A percentile compares a stretch with the other conserved stretches of the same genome.
Conservation (phyloP, 1,140 invertebrate species). For the Drosophila ohnishii region DNA sequence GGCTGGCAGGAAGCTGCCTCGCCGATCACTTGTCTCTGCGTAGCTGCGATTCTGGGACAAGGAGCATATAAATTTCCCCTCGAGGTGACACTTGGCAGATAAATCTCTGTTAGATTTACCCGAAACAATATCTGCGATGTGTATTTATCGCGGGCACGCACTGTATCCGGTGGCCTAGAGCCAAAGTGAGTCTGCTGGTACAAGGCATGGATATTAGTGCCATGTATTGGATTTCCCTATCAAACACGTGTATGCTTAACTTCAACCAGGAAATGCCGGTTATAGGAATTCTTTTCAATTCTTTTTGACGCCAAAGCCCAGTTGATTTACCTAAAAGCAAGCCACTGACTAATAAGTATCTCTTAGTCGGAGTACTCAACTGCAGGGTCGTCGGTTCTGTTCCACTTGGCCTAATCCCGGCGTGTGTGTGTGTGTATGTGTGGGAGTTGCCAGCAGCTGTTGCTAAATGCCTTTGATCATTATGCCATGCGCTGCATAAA, state of each 20-base stretch:
- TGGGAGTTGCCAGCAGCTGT: conserved; percentile 56
- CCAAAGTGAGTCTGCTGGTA: not conserved
- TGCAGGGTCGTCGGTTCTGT: conserved; percentile 24
- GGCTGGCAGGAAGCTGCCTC: conserved; percentile 42
- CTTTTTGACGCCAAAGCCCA: not conserved
- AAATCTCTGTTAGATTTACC: conserved; percentile 71
- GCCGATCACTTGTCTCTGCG: conserved; percentile 58
- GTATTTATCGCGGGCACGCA: conserved; percentile 51
- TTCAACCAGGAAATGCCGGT: not conserved
- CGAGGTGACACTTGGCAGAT: conserved; percentile 74
- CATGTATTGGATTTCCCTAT: not conserved
- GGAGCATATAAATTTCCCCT: conserved; percentile 71
- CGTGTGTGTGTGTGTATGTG: conserved; percentile 1
- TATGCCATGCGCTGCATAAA: conserved; percentile 58
- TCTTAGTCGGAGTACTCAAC: conserved; percentile 9
- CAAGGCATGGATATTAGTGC: not conserved
- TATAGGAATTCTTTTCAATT: not conserved
- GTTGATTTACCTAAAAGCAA: not conserved
- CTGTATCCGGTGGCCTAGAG: conserved; percentile 34
- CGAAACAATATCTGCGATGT: conserved; percentile 67
- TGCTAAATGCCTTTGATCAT: conserved; percentile 68
- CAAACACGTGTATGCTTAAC: not conserved
- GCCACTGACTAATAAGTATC: conserved; percentile 8
- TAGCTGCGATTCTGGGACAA: conserved; percentile 20
- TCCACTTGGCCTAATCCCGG: conserved; percentile 39